A percentile compares a stretch with the other conserved stretches of the same genome.
Evolutionary conservation across 1,140 invertebrate species (phyloP).

Genomic region (Venustaconcha ellipsiformis): DNA sequence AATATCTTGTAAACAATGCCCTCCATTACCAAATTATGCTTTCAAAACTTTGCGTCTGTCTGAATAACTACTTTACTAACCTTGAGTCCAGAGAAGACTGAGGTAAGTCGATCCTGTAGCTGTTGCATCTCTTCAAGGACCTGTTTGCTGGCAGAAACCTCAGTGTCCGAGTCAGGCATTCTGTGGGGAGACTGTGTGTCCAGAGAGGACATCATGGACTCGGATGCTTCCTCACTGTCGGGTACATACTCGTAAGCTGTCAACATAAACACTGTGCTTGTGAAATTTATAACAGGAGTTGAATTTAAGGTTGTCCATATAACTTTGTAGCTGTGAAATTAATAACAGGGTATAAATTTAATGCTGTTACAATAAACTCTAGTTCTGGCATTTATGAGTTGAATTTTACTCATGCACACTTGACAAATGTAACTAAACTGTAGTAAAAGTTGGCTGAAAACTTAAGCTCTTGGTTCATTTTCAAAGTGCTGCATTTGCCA

Average conservation of each 20-base stretch:
- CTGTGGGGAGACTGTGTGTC: conserved; percentile 58
- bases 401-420: background rate
- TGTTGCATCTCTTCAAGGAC: conserved; percentile 58
- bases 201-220: conserved; percentile 60
- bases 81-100: conserved; percentile 20
- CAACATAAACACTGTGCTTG: conserved; percentile 61
- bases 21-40: too few species aligned
- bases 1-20: too few species aligned
- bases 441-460: too few species aligned
- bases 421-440: too few species aligned
- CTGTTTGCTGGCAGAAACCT: conserved; percentile 41
- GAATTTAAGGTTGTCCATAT: conserved; percentile 77
- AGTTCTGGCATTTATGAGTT: background rate
- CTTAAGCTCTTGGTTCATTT: too few species aligned
- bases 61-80: too few species aligned
- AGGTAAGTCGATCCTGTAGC: conserved; percentile 44
- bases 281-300: background rate
- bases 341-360: background rate
- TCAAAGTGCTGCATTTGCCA: too few species aligned
- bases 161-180: conserved; percentile 57
- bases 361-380: conserved; percentile 74
- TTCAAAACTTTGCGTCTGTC: too few species aligned
- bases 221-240: conserved; percentile 84
- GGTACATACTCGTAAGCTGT: conserved; percentile 93
- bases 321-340: background rate